Conservation (phyloP, 2,888 invertebrate genomes). For the Cheilosia urbana region DNA sequence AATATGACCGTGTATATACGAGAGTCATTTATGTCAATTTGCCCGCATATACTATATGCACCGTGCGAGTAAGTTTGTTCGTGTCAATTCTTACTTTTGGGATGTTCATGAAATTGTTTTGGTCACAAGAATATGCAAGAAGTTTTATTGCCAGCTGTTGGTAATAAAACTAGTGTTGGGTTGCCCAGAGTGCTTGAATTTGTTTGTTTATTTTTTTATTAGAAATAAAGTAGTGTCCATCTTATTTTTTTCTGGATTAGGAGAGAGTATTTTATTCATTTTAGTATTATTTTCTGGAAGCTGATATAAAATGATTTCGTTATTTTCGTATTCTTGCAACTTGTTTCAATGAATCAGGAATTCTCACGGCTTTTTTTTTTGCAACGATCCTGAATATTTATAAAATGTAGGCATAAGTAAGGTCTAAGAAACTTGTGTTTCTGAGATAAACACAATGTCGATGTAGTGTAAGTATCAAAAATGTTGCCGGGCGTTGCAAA, state of each 20-base stretch:
- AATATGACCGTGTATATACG: not conserved
- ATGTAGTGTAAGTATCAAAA: too few relatives aligned
- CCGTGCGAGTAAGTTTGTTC: slow-evolving; percentile 10
- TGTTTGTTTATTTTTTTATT: not conserved
- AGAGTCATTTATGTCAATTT: not conserved
- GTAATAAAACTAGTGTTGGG: not conserved
- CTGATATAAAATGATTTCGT: too few relatives aligned
- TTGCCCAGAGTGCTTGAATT: not conserved
- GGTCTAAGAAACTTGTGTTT: too few relatives aligned
- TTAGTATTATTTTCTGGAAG: too few relatives aligned
- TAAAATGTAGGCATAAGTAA: too few relatives aligned
- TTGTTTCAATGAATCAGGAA: too few relatives aligned
- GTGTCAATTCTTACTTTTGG: slow-evolving; percentile 30
- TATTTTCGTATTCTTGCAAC: too few relatives aligned
- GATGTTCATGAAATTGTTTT: slow-evolving; percentile 27
- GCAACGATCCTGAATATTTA: too few relatives aligned
- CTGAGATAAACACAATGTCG: too few relatives aligned
- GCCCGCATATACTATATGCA: not conserved
- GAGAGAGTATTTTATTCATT: too few relatives aligned
- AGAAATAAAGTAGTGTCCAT: not conserved
- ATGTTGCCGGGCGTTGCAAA: too few relatives aligned
- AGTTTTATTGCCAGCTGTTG: not conserved
- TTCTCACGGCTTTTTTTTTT: too few relatives aligned
- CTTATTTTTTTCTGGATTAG: not conserved
- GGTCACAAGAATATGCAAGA: not conserved